Evolutionary conservation across 1,140 invertebrate genomes (phyloP).

Genomic region (Drosophila lowei): DNA sequence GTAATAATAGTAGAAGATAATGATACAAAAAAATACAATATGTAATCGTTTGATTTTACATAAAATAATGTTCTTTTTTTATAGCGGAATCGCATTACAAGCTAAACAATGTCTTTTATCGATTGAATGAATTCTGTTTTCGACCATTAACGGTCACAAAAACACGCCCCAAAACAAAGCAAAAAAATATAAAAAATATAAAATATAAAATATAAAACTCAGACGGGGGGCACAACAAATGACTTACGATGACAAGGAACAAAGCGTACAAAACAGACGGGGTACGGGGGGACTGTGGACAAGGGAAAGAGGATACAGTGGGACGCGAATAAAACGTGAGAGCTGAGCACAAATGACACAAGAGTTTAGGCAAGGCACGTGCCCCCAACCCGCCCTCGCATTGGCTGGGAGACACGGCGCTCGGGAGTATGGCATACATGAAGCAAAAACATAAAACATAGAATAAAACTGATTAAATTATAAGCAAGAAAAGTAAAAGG

Average conservation of each 20-base stretch:
- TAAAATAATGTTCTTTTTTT: slow-evolving; percentile 12
- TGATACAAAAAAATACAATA: slow-evolving; percentile 28
- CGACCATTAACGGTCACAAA: slow-evolving; percentile 8
- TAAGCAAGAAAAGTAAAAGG: slow-evolving; percentile 1
- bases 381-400: too few species aligned
- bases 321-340: not conserved
- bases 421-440: slow-evolving; percentile 35
- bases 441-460: not conserved
- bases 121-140: slow-evolving; percentile 54
- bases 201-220: too few species aligned
- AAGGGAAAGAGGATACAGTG: not conserved
- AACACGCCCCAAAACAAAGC: not conserved
- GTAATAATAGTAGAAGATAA: slow-evolving; percentile 21
- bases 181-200: too few species aligned
- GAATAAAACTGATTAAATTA: slow-evolving; percentile 11
- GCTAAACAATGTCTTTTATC: slow-evolving; percentile 74
- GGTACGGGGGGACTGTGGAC: not conserved
- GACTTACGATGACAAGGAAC: slow-evolving; percentile 13
- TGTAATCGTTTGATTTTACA: slow-evolving; percentile 21
- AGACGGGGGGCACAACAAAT: not conserved
- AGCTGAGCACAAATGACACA: slow-evolving; percentile 19
- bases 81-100: slow-evolving; percentile 54
- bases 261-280: slow-evolving; percentile 10
- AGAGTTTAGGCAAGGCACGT: slow-evolving; percentile 1
- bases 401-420: not conserved